Evolutionary conservation across 2,113 vertebrate genomes (phyloP), one percentile per base, ranked within the genome.

Genomic region (Dromaius novaehollandiae): DNA sequence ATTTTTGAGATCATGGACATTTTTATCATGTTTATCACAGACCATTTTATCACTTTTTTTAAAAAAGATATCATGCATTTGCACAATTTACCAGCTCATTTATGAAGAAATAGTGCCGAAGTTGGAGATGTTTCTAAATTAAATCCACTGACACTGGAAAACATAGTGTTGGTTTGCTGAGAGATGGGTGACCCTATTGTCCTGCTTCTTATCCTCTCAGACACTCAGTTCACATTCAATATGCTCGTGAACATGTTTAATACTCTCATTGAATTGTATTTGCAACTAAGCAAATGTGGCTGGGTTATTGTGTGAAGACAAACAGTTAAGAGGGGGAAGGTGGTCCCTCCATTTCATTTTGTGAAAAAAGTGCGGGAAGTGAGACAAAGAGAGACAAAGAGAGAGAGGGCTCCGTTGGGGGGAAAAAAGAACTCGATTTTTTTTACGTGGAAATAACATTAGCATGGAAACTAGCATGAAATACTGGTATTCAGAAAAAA

Each of bases 171-270:
- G 19, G 15, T 53, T 81, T 86, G 19, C 18, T 81, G 68, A 34
- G 21, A 56, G 24, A 17, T 76, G 42, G 12, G 9, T 74, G n/a
- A 30, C 68, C 4, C 1, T 36, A 6, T 68, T 66, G 24, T 48
- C 36, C 46, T 71, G 9, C 8, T 70, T 58, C 55, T 85, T 75
- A 20, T 18, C 87, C n/a, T 79, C 17, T 88, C 21, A 69, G n/a
- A 36, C 4, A 53, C 2, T 14, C 26, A 17, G 25, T n/a, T 89
- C 8, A 4, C 20, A 11, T 71, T 82, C 16, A 58, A 64, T 12
- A 9, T 22, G 34, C 68, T 61, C 0, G 0, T 32, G 2, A 25
- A 6, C 1, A 0, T 34, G 51, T 69, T 60, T 7, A 3, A 50
- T 34, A 13, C 24, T 82, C 79, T 38, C 10, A 38, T 60, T 71